Base-by-base conservation (phyloP, 2,797 vertebrate genomes). In the Oophaga sylvatica region DNA sequence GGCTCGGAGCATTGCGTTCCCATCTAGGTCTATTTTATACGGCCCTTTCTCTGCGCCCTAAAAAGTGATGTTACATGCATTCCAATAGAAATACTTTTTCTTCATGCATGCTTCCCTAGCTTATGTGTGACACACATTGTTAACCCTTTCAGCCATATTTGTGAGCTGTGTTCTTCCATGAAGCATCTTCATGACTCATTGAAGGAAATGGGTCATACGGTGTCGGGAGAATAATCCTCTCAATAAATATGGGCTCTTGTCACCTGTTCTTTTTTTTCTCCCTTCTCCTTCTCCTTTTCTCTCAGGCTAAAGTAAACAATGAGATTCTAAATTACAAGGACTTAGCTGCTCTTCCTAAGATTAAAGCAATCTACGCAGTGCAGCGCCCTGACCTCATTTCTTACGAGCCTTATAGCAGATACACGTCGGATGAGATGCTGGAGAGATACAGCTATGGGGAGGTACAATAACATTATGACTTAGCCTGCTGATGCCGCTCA, bases 241-340 rank as follows among this genome's bases (percentile, higher is more conserved):
- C 77, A 67, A 10, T 85, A 89, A 89, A 89, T 79, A 86, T 86
- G 88, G 29, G 59, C 83, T 85, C 75, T 85, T 89, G 90, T 35
- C 11, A 29, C 0, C 85, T 62, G 16, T 82, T 45, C 0, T 0
- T 89, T 92, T 92, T 90, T 87, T 90, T 87, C 22, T 90, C 82
- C 85, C n/a, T 91, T 63, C 22, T 82, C 67, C 87, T 89, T 57
- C 83, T 90, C 90, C 29, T 91, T 91, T 5, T 84, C 90, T 94
- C 93, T 92, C 94, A 99, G 98, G 98, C 98, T 94, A 98, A 97
- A 96, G 96, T 99, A 97, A 97, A 98, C 96, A 97, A 97, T 96
- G 97, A 99, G 94, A 96, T 99, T 94, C 97, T 99, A 97, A 96
- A 97, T 97, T 99, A 99, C 97, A 99, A 98, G 97, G 97, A 99